phyloP scores from a whole-genome alignment of 2,888 invertebrate species.

The Melolontha melolontha region DNA sequence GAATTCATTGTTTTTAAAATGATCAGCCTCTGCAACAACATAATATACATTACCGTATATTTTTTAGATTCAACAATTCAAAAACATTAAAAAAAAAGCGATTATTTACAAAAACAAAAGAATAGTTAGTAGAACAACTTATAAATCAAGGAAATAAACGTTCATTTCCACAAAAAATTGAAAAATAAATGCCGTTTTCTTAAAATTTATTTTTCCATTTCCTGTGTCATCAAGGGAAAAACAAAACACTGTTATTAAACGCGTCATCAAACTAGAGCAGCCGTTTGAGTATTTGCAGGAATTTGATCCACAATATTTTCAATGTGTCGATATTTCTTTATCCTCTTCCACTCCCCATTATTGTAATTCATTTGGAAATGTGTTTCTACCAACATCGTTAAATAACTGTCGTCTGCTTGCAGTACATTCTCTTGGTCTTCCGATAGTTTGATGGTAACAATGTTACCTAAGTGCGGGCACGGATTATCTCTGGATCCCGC shows the following conservation, averaged over 20 bases:
- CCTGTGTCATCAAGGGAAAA: constrained; percentile 20
- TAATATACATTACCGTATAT: too few species aligned
- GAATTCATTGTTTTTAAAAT: too few species aligned
- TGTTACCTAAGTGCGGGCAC: constrained; percentile 95
- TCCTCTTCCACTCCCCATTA: constrained; percentile 96
- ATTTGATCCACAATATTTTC: constrained; percentile 67
- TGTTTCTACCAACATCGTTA: constrained; percentile 87
- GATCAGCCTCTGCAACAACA: too few species aligned
- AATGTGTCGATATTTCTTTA: constrained; percentile 88
- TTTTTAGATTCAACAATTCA: too few species aligned
- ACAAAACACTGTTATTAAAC: constrained; percentile 49
- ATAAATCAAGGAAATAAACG: too few species aligned
- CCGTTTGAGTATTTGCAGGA: constrained; percentile 59
- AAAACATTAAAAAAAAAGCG: too few species aligned
- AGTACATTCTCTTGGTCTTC: constrained; percentile 91
- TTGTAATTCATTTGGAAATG: constrained; percentile 99
- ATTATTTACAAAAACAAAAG: too few species aligned
- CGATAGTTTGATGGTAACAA: constrained; percentile 94
- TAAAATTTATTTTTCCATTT: neutral
- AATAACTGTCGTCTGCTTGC: constrained; percentile 85
- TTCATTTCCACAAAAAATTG: neutral
- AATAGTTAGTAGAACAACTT: too few species aligned
- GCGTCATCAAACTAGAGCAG: constrained; percentile 54
- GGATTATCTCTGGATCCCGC: constrained; percentile 98
- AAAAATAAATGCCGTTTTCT: neutral